Conservation (phyloP, 2,113 vertebrate species). For the Philantomba maxwellii region DNA sequence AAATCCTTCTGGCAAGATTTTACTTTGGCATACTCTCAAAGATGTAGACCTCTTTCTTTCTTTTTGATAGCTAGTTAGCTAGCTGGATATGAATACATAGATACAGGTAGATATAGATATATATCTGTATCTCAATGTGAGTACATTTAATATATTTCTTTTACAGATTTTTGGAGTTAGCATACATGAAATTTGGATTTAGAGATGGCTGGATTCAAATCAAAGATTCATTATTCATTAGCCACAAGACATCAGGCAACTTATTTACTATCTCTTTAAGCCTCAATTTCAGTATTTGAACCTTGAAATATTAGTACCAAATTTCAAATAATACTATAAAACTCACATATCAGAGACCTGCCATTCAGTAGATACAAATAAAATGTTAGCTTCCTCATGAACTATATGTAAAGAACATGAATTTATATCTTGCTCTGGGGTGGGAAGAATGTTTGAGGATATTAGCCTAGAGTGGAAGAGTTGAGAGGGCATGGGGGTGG, state of each 20-base stretch:
- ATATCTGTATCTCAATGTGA: not conserved
- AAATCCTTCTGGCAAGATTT: not conserved
- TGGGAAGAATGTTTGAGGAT: not conserved
- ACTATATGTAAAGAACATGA: not conserved
- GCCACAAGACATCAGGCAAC: not conserved
- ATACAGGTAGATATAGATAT: not conserved
- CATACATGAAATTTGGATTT: not conserved
- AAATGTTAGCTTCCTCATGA: not conserved
- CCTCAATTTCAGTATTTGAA: not conserved
- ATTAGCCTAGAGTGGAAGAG: not conserved
- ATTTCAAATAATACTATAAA: conserved; percentile 8
- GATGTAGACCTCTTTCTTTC: not conserved
- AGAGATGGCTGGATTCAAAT: not conserved
- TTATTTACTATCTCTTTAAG: not conserved
- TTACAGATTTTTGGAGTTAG: not conserved
- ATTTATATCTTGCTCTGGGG: not conserved
- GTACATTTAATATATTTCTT: not conserved
- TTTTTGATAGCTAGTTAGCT: not conserved
- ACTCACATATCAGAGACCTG: not conserved
- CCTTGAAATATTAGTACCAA: not conserved
- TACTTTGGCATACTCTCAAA: not conserved
- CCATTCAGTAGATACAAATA: not conserved
- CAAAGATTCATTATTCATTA: not conserved
- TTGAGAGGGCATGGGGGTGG: rapidly evolving
- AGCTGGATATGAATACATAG: not conserved